These are phyloP conservation scores for Augochlora pura DNA, from an alignment of 1,140 invertebrate species.

Conservation along the genomic window DNA sequence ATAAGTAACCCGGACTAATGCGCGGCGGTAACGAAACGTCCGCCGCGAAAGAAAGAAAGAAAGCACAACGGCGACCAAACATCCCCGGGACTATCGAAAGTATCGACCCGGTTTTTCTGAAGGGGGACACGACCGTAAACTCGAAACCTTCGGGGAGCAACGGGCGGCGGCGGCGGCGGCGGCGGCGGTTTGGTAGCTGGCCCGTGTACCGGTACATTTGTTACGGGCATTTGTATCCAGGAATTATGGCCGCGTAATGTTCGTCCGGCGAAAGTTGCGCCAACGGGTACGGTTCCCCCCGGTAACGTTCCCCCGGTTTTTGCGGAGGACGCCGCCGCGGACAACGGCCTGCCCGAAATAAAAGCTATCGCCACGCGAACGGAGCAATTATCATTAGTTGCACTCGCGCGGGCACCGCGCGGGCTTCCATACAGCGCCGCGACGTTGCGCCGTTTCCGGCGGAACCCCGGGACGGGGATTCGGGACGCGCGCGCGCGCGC, in stretches of 20 bases:
- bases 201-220: constrained; percentile 43
- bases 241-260: constrained; percentile 62
- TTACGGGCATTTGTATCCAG: constrained; percentile 57
- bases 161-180: not conserved
- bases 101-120: not conserved
- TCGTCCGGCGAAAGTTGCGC: constrained; percentile 53
- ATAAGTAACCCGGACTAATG: not conserved
- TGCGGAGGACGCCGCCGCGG: constrained; percentile 61
- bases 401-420: constrained; percentile 48
- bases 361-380: constrained; percentile 66
- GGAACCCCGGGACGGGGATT: constrained; percentile 58
- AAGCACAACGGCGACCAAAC: not conserved
- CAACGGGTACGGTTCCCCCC: no score
- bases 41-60: not conserved
- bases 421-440: no score
- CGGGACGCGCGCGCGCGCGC: no score
- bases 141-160: constrained; percentile 14
- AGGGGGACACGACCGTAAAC: not conserved
- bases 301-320: constrained; percentile 66
- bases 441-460: constrained; percentile 40
- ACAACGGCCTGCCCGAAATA: constrained; percentile 65
- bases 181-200: constrained; percentile 7
- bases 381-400: constrained; percentile 76
- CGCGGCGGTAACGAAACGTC: not conserved
- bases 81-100: not conserved